Percentiles rank a stretch among this genome's conserved stretches.
phyloP scores from a whole-genome alignment of 1,140 invertebrate genomes.

The Diploscapter pachys region DNA sequence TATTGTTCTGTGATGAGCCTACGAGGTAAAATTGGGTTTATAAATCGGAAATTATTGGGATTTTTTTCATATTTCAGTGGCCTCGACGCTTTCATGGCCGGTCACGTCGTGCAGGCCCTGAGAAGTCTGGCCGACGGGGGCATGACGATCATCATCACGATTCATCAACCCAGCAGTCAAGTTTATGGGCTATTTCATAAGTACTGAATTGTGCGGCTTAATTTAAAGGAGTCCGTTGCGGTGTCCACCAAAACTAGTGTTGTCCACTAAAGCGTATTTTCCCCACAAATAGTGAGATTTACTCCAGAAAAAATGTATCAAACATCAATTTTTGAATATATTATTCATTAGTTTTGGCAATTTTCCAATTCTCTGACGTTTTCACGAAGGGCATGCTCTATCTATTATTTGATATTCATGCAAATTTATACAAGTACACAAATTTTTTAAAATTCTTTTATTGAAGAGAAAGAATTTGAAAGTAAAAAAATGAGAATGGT shows the following conservation, averaged over 20 bases:
- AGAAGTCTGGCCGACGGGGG: conserved; percentile 61
- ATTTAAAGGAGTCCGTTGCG: too few relatives aligned
- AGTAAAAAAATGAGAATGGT: too few relatives aligned
- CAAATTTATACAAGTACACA: too few relatives aligned
- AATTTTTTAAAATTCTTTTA: too few relatives aligned
- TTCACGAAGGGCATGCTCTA: too few relatives aligned
- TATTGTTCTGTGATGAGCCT: conserved; percentile 95
- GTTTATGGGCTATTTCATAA: conserved; percentile 87
- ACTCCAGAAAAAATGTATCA: conserved; percentile 7
- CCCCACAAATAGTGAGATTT: neutral
- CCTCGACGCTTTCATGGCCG: conserved; percentile 85
- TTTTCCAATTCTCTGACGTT: too few relatives aligned
- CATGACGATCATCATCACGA: conserved; percentile 86
- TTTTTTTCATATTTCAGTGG: conserved; percentile 63
- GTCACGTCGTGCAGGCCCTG: conserved; percentile 28
- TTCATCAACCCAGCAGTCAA: conserved; percentile 92
- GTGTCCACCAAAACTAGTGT: too few relatives aligned
- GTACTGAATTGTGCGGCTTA: conserved; percentile 24
- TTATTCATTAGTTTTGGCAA: neutral
- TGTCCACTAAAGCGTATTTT: too few relatives aligned
- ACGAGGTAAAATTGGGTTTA: conserved; percentile 62
- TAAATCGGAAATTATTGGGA: too few relatives aligned
- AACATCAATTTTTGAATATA: neutral
- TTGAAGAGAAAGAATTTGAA: too few relatives aligned
- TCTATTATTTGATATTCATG: too few relatives aligned